Conservation (phyloP, 2,113 vertebrate species). For the Lampris incognitus region DNA sequence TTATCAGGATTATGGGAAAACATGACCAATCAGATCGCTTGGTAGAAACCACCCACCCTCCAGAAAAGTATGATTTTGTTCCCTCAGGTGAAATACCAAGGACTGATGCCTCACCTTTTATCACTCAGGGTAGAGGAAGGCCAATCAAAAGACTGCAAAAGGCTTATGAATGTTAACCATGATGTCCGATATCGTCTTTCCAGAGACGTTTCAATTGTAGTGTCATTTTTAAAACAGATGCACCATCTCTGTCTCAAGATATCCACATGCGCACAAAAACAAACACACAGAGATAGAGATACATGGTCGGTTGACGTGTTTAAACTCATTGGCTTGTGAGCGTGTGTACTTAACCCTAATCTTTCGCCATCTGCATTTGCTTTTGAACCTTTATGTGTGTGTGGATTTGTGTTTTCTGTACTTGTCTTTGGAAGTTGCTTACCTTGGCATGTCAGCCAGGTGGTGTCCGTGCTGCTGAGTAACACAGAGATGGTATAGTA, state of each 20-base stretch:
- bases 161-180: neutral
- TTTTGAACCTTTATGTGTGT: no score
- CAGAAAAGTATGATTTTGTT: neutral
- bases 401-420: no score
- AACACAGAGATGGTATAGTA: no score
- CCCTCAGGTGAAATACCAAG: neutral
- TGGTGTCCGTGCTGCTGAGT: no score
- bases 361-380: no score
- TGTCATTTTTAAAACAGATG: neutral
- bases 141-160: slow-evolving; percentile 6
- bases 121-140: slow-evolving; percentile 1
- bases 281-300: neutral
- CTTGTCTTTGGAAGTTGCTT: no score
- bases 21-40: slow-evolving; percentile 1
- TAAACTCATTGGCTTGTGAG: no score
- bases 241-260: neutral
- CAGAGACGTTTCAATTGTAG: neutral
- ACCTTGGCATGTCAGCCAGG: no score
- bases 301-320: neutral
- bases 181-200: neutral
- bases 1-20: neutral
- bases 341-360: no score
- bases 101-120: neutral
- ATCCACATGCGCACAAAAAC: neutral
- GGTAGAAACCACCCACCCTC: neutral